phyloP scores from a whole-genome alignment of 2,888 invertebrate genomes.

The Macrosoma leucophasiata region DNA sequence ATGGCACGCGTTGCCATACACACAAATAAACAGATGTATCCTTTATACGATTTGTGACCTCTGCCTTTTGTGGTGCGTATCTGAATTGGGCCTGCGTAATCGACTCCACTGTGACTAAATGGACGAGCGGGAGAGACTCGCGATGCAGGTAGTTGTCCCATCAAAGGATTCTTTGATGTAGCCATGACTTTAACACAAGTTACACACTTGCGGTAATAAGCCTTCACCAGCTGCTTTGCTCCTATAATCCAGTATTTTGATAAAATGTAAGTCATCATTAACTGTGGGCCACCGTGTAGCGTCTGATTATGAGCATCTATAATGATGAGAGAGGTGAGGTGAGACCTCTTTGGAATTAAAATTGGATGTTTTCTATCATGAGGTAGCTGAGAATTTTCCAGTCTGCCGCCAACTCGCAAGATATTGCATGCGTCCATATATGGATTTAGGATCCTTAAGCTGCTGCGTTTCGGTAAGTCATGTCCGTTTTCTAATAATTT shows the following conservation, averaged over 20 bases:
- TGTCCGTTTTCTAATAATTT: not conserved
- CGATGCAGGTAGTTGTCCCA: slow-evolving; percentile 23
- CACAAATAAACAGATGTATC: slow-evolving; percentile 25
- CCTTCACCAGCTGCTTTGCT: slow-evolving; percentile 11
- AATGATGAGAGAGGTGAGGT: slow-evolving; percentile 20
- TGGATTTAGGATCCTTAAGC: slow-evolving; percentile 17
- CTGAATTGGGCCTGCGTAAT: slow-evolving; percentile 23
- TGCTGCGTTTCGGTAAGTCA: slow-evolving; percentile 4
- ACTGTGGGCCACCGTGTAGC: slow-evolving; percentile 28
- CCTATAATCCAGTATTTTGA: slow-evolving; percentile 26
- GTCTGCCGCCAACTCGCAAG: slow-evolving; percentile 26
- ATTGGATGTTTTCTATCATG: slow-evolving; percentile 27
- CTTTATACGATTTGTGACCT: slow-evolving; percentile 23
- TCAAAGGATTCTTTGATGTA: slow-evolving; percentile 8
- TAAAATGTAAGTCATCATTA: slow-evolving; percentile 23
- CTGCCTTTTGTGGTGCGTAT: slow-evolving; percentile 23
- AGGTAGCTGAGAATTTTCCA: slow-evolving; percentile 15
- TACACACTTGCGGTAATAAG: slow-evolving; percentile 16
- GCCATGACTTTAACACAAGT: slow-evolving; percentile 16
- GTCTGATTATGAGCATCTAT: slow-evolving; percentile 19
- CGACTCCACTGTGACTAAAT: slow-evolving; percentile 25
- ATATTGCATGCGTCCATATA: slow-evolving; percentile 22
- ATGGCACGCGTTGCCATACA: slow-evolving; percentile 24
- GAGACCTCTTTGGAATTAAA: slow-evolving; percentile 17
- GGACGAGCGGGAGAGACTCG: slow-evolving; percentile 22